Conservation (phyloP, 2,797 vertebrate species). For the Intellagama lesueurii region DNA sequence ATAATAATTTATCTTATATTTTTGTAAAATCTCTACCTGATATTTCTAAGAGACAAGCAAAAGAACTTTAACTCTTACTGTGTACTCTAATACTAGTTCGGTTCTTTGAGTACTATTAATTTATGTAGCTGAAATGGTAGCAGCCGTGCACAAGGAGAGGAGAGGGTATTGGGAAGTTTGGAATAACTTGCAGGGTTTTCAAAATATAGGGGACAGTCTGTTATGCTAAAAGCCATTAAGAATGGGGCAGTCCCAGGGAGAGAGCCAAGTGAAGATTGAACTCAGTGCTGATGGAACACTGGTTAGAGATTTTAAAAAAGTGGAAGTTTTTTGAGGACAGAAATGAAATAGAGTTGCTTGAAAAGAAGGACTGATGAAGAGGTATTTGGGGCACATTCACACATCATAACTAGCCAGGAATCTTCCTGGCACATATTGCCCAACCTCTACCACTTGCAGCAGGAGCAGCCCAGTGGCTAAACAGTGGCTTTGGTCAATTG, state of each 20-base stretch:
- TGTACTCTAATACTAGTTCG: neutral
- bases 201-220: neutral
- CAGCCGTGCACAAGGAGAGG: no score
- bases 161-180: neutral
- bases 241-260: neutral
- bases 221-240: neutral
- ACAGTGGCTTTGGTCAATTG: no score
- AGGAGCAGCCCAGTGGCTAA: no score
- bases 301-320: no score
- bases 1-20: fast-evolving
- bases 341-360: neutral
- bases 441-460: no score
- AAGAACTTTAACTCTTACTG: neutral
- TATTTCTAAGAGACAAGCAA: neutral
- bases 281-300: no score
- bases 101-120: neutral
- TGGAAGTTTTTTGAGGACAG: no score
- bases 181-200: neutral
- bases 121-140: neutral
- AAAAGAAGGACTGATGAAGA: neutral
- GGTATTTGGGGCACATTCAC: no score
- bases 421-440: no score
- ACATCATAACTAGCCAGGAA: no score
- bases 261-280: neutral
- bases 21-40: neutral